Evolutionary conservation across 2,888 invertebrate genomes (phyloP).

Genomic region (Eupithecia exiguata): DNA sequence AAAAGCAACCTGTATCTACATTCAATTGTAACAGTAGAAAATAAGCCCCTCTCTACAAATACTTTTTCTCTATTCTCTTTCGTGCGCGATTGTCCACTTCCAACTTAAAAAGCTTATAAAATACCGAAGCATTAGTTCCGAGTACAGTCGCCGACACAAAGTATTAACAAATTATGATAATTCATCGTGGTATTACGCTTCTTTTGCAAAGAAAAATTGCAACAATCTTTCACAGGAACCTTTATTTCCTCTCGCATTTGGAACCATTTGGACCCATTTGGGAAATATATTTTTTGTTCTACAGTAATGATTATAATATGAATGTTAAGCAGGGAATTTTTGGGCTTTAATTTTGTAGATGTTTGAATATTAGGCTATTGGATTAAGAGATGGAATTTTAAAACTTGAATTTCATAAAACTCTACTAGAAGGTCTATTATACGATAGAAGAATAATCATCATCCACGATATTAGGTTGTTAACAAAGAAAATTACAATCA

Average conservation of each 20-base stretch:
- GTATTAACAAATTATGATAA: conserved; percentile 64
- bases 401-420: not conserved
- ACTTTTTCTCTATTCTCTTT: conserved; percentile 5
- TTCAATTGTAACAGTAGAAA: not conserved
- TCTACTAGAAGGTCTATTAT: not conserved
- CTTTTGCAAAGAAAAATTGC: conserved; percentile 59
- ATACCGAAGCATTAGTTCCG: conserved; percentile 11
- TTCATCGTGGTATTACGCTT: conserved; percentile 56
- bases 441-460: too few relatives aligned
- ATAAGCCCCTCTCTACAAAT: not conserved
- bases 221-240: conserved; percentile 56
- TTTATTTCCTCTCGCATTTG: conserved; percentile 45
- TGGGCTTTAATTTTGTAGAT: not conserved
- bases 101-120: conserved; percentile 6
- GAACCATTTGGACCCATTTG: conserved; percentile 15
- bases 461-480: too few relatives aligned
- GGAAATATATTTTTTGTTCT: conserved; percentile 23
- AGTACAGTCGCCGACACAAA: conserved; percentile 49
- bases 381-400: not conserved
- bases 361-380: not conserved
- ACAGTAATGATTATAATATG: conserved; percentile 12
- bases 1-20: too few relatives aligned
- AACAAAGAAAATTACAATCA: too few relatives aligned
- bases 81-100: conserved; percentile 4
- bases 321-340: not conserved